Evolutionary conservation across 2,113 vertebrate genomes (phyloP).

Genomic region (Maccullochella peelii): DNA sequence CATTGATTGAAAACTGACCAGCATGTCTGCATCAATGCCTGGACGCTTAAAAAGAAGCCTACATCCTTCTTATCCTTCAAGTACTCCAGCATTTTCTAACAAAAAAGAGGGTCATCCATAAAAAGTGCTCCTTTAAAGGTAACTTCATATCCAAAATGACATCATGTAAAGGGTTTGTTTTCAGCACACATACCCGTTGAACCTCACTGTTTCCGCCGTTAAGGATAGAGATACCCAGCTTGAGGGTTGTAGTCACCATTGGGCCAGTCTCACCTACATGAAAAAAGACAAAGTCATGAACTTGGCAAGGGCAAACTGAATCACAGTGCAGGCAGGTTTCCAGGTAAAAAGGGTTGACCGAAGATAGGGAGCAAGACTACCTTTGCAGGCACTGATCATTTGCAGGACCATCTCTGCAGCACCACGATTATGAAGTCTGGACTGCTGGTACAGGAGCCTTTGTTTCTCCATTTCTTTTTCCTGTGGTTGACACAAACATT

Average conservation of each 20-base stretch:
- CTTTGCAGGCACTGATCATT: constrained; percentile 97
- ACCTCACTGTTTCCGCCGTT: constrained; percentile 93
- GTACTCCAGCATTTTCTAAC: constrained; percentile 96
- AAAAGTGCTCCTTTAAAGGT: background rate
- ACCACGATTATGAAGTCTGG: constrained; percentile 91
- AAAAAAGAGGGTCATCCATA: background rate
- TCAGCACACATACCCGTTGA: constrained; percentile 85
- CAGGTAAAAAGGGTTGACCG: background rate
- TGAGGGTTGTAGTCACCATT: constrained; percentile 96
- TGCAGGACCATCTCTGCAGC: constrained; percentile 95
- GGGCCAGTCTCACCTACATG: constrained; percentile 88
- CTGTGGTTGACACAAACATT: constrained; percentile 70
- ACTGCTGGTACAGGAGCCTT: constrained; percentile 92
- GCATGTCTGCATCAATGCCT: constrained; percentile 95
- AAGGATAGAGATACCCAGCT: constrained; percentile 94
- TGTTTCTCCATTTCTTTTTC: constrained; percentile 97
- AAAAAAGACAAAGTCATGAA: background rate
- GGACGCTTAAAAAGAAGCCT: constrained; percentile 94
- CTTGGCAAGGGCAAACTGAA: background rate
- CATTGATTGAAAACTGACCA: constrained; percentile 79
- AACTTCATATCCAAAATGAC: background rate
- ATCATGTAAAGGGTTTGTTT: background rate
- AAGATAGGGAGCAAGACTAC: constrained; percentile 62
- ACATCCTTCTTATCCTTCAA: constrained; percentile 95
- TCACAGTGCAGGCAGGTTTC: background rate